These are phyloP conservation scores for Pangasianodon gigas DNA, from an alignment of 2,113 vertebrate species.

Conservation along the genomic window DNA sequence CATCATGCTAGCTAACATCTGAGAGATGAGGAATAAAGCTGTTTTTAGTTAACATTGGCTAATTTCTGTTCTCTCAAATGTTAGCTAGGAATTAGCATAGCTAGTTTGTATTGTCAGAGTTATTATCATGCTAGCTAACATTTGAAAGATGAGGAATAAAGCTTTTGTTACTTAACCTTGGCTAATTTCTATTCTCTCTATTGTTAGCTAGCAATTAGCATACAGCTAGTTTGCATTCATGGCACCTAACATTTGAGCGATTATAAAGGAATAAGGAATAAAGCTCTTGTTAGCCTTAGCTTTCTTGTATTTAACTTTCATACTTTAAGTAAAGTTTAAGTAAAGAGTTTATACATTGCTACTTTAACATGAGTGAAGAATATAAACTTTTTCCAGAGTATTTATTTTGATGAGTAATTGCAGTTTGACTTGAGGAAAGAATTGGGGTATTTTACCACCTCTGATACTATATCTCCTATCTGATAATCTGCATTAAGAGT, in stretches of 20 bases:
- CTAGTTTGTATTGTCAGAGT: background rate
- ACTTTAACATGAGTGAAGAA: background rate
- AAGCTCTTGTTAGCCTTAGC: background rate
- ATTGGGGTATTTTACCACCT: background rate
- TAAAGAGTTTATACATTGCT: background rate
- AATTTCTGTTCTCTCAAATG: no score
- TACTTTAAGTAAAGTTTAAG: background rate
- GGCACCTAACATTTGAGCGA: background rate
- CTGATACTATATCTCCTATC: background rate
- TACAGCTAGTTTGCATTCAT: background rate
- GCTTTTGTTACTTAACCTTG: background rate
- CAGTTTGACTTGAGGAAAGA: background rate
- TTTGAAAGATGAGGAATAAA: background rate
- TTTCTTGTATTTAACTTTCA: background rate
- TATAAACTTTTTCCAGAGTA: background rate
- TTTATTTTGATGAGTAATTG: background rate
- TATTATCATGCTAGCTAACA: background rate
- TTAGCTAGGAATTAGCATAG: no score
- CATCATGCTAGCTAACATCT: background rate
- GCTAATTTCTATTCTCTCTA: background rate
- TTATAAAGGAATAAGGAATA: no score
- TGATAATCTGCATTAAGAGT: background rate
- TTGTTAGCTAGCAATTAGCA: background rate
- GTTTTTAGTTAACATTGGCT: background rate
- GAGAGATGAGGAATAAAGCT: background rate